These are phyloP conservation scores for Drosophila ustulata DNA, from an alignment of 2,888 invertebrate species.

Conservation along the genomic window DNA sequence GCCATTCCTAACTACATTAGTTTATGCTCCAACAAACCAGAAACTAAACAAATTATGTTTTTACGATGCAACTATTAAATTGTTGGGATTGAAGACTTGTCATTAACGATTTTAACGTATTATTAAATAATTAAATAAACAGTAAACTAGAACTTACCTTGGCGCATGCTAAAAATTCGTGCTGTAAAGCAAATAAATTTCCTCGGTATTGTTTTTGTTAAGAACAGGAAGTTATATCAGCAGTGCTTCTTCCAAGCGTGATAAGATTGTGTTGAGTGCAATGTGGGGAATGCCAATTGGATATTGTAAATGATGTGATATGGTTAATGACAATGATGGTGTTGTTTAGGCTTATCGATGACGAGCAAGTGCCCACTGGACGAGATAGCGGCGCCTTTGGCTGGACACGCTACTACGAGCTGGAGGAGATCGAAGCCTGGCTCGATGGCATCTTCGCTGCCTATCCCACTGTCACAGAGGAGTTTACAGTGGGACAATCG, in stretches of 20 bases:
- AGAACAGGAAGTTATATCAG: background rate
- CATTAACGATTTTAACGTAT: too few relatives aligned
- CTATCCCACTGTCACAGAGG: constrained; percentile 84
- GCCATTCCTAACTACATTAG: too few relatives aligned
- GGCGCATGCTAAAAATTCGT: too few relatives aligned
- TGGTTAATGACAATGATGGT: constrained; percentile 13
- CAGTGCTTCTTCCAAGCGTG: background rate
- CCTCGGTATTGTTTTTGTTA: too few relatives aligned
- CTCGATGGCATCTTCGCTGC: constrained; percentile 85
- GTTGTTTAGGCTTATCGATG: constrained; percentile 85
- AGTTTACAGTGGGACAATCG: constrained; percentile 86
- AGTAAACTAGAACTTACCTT: background rate
- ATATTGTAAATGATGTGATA: constrained; percentile 26
- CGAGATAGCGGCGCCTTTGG: constrained; percentile 83
- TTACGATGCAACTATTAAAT: too few relatives aligned
- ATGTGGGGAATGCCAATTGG: constrained; percentile 10
- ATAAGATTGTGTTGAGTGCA: constrained; percentile 12
- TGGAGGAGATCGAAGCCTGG: constrained; percentile 88
- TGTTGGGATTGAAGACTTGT: too few relatives aligned
- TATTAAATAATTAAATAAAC: too few relatives aligned
- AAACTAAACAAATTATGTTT: too few relatives aligned
- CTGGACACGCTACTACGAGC: constrained; percentile 87
- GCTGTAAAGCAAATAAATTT: background rate
- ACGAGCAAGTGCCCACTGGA: constrained; percentile 80
- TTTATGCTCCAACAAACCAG: too few relatives aligned